Evolutionary conservation across 2,888 invertebrate species (phyloP), one percentile per base, ranked within the genome.

Genomic region (Cheilosia variabilis): DNA sequence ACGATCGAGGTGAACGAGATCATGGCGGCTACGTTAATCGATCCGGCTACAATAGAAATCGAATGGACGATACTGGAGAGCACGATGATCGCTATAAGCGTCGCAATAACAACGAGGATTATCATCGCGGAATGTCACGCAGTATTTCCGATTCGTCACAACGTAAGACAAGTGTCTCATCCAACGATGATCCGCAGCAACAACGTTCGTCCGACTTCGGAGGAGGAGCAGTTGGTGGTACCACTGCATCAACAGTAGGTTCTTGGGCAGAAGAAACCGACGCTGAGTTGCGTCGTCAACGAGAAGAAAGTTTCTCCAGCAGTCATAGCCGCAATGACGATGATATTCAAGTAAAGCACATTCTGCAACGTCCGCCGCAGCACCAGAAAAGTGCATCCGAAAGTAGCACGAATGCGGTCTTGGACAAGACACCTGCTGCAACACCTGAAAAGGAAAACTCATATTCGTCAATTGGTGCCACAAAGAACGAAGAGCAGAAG

Each of bases 261-360:
- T 93, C 93, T 4, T 94, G 94, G 94, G 92, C 93, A 0, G 93
- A 94, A 87, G 92, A 92, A 88, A 91, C 92, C 4, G 92, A 92
- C 83, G 90, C 91, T 1, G 91, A 92, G 47, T 88, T 90, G 66
- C 91, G 92, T 77, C 88, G 91, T 0, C 90, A 90, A 62, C 90
- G 91, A n/a, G 90, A 91, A 34, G 91, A 92, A 69, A 92, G 91
- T 66, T 91, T 91, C 79, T 91, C 91, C 2, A 90, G 90, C 2
- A 90, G 90, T 34, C 91, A 92, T 57, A 91, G 91, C 60, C 84
- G 75, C 2, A 87, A 77, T 60, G 92, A 92, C 37, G 92, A 92
- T 52, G 91, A 91, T 17, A 90, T 91, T 79, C 92, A 92, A 73
- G 92, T 92, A 0, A 92, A 92, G 83, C 89, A 89, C 53, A 92